A percentile compares a stretch with the other conserved stretches of the same genome.
Evolutionary conservation across 35 echinoderm and acorn worm genomes (phyloP).

Genomic region (Amphiura filiformis): DNA sequence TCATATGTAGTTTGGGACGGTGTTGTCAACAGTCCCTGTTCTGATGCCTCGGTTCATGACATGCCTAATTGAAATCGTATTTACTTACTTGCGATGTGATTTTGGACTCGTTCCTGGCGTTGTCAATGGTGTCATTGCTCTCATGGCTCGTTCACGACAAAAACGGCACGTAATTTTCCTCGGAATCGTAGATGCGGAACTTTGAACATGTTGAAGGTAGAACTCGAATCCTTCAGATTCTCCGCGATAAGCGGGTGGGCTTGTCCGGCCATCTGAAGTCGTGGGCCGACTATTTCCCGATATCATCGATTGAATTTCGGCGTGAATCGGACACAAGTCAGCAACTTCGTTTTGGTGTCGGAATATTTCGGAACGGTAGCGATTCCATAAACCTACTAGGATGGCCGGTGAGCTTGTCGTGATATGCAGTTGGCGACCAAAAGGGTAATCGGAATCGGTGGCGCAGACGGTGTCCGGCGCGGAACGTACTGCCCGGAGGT

Average conservation of each 20-base stretch:
- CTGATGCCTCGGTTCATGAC: no score
- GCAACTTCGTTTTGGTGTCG: neutral
- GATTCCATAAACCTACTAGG: conserved; percentile 11
- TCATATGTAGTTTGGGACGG: no score
- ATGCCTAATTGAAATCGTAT: no score
- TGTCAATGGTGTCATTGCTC: neutral
- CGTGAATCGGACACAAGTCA: neutral
- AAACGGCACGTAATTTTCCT: conserved; percentile 21
- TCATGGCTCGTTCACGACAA: conserved; percentile 6
- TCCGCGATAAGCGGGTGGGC: neutral
- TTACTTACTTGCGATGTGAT: neutral
- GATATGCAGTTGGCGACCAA: neutral
- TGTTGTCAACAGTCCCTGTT: no score
- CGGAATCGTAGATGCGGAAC: neutral
- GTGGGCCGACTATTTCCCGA: neutral
- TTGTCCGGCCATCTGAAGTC: neutral
- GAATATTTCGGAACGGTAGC: neutral
- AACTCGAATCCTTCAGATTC: neutral
- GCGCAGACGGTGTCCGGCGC: neutral
- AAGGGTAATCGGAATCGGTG: neutral
- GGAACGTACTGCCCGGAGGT: neutral
- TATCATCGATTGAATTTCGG: neutral
- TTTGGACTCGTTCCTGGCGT: neutral
- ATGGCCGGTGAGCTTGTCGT: conserved; percentile 18
- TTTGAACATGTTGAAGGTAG: neutral